These are phyloP conservation scores for Drosophila aff. DNA, from an alignment of 1,140 invertebrate species.

Conservation along the genomic window DNA sequence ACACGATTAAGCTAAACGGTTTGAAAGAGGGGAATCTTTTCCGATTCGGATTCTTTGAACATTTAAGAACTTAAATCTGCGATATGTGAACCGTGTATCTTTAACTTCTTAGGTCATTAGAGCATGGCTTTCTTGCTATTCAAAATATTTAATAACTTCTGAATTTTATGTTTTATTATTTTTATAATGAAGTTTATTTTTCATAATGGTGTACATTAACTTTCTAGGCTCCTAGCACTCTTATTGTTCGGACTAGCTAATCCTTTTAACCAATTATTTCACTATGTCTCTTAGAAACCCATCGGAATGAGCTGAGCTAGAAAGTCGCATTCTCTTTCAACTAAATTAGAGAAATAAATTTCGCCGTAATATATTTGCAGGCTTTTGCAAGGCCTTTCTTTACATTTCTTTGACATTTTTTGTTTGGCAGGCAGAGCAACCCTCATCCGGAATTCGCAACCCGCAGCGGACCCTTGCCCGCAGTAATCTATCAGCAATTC, in stretches of 20 bases:
- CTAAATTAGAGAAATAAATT: conserved; percentile 17
- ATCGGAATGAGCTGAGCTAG: background rate
- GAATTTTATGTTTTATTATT: background rate
- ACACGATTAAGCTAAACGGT: background rate
- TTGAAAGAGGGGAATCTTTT: too few relatives aligned
- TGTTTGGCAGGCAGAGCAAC: conserved; percentile 7
- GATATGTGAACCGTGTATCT: background rate
- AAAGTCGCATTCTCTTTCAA: conserved; percentile 7
- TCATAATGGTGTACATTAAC: background rate
- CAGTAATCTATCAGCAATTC: conserved; percentile 34
- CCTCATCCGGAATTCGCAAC: conserved; percentile 14
- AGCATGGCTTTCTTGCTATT: too few relatives aligned
- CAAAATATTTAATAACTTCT: too few relatives aligned
- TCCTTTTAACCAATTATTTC: background rate
- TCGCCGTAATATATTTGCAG: conserved; percentile 10
- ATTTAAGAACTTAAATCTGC: background rate
- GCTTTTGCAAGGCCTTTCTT: conserved; percentile 6
- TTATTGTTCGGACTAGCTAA: background rate
- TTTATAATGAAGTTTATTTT: background rate
- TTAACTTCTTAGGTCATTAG: background rate
- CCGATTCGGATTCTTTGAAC: background rate
- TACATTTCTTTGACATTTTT: conserved; percentile 21
- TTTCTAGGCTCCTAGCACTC: background rate
- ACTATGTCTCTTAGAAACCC: background rate
- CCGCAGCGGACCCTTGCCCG: conserved; percentile 8